These are phyloP conservation scores for Adelognathus sp. DNA, from an alignment of 2,888 invertebrate genomes.

Conservation along the genomic window DNA sequence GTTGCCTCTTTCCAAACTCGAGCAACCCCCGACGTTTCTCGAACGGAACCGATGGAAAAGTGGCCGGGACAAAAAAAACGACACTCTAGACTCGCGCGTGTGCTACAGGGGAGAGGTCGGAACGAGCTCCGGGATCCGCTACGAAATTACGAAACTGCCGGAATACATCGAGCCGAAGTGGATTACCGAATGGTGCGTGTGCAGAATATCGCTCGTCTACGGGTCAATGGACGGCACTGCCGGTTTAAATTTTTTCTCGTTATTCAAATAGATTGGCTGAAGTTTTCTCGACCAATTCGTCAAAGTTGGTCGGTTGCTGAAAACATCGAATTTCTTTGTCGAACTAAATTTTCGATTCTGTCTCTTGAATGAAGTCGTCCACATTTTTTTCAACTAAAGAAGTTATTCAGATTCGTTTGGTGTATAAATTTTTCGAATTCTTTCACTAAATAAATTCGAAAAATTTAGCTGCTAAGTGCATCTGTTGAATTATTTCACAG, in stretches of 20 bases:
- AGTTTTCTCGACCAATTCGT: too few relatives aligned
- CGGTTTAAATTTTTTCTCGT: neutral
- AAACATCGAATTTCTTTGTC: too few relatives aligned
- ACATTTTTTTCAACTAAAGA: too few relatives aligned
- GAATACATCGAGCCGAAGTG: constrained; percentile 51
- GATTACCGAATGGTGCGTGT: constrained; percentile 43
- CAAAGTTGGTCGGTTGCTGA: too few relatives aligned
- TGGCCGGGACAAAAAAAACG: neutral
- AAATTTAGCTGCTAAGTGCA: too few relatives aligned
- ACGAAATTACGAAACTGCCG: constrained; percentile 51
- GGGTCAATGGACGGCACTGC: neutral
- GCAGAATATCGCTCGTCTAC: neutral
- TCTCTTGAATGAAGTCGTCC: too few relatives aligned
- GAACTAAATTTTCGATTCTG: too few relatives aligned
- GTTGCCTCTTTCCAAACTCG: constrained; percentile 21
- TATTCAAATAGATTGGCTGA: too few relatives aligned
- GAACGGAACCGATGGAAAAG: constrained; percentile 18
- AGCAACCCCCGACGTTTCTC: neutral
- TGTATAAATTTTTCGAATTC: too few relatives aligned
- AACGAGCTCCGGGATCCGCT: constrained; percentile 6
- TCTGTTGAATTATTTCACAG: too few relatives aligned
- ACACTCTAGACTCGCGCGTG: neutral
- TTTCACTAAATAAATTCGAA: too few relatives aligned
- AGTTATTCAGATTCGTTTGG: too few relatives aligned
- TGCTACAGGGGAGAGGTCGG: neutral